Conservation (phyloP, 2,797 vertebrate species). For the Centropyge bicolor region DNA sequence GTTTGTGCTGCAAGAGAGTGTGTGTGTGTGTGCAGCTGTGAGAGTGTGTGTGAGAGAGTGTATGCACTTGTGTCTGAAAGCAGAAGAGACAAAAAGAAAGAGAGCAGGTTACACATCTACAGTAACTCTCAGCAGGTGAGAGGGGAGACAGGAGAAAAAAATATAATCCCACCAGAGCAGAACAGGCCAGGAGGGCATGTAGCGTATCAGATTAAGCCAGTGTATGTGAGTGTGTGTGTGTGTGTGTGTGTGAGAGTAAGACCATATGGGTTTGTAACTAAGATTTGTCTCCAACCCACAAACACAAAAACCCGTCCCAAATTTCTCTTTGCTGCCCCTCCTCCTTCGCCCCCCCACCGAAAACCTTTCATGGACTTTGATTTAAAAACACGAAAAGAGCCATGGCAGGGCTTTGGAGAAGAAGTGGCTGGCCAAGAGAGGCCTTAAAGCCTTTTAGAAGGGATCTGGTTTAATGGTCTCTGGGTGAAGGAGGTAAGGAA, state of each 20-base stretch:
- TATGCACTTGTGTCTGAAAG: conserved; percentile 5
- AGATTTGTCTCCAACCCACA: conserved; percentile 70
- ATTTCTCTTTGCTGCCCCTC: conserved; percentile 42
- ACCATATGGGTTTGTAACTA: conserved; percentile 67
- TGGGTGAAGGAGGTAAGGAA: conserved; percentile 70
- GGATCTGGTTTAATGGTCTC: conserved; percentile 81
- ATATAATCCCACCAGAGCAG: conserved; percentile 61
- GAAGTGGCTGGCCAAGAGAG: conserved; percentile 71
- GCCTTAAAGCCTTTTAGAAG: conserved; percentile 78
- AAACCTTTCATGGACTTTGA: conserved; percentile 73
- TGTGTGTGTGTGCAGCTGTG: conserved; percentile 25
- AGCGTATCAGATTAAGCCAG: conserved; percentile 69
- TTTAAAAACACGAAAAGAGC: conserved; percentile 80
- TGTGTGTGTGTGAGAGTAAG: conserved; percentile 20
- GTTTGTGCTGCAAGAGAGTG: conserved; percentile 36
- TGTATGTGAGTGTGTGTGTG: conserved; percentile 10
- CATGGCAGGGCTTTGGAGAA: conserved; percentile 71
- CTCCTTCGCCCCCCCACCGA: conserved; percentile 7
- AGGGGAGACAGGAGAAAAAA: conserved; percentile 54
- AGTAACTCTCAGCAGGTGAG: conserved; percentile 74
- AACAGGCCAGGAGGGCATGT: conserved; percentile 72
- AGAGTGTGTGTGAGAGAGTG: conserved; percentile 4
- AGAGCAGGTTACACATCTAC: conserved; percentile 67
- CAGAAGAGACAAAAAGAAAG: conserved; percentile 39
- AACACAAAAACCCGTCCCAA: conserved; percentile 67